These are phyloP conservation scores for Melanostoma scalare DNA, from an alignment of 2,888 invertebrate genomes.

Conservation along the genomic window DNA sequence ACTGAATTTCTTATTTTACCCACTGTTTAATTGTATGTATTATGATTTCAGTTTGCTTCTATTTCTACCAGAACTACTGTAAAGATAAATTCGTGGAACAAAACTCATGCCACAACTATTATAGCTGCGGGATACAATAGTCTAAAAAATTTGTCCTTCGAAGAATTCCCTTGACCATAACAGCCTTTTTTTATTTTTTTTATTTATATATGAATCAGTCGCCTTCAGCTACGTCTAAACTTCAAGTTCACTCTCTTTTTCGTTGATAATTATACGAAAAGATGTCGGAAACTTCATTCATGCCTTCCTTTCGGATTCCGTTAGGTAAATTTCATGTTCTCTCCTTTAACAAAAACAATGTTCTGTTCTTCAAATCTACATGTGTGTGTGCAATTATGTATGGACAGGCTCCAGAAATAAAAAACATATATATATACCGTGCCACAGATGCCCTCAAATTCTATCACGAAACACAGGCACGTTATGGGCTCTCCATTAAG, in stretches of 20 bases:
- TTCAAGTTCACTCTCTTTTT: conserved; percentile 14
- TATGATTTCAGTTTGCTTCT: too few species aligned
- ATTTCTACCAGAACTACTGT: too few species aligned
- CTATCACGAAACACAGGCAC: conserved; percentile 50
- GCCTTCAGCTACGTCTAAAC: conserved; percentile 45
- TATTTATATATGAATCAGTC: conserved; percentile 11
- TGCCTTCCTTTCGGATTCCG: conserved; percentile 39
- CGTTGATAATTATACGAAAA: conserved; percentile 16
- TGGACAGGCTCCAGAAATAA: conserved; percentile 27
- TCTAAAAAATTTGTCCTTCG: neutral
- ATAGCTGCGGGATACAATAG: too few species aligned
- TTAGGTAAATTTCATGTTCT: conserved; percentile 46
- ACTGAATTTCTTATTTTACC: too few species aligned
- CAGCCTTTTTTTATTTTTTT: too few species aligned
- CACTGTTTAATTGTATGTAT: too few species aligned
- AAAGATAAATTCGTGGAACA: too few species aligned
- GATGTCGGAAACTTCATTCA: conserved; percentile 62
- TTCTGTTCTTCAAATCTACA: conserved; percentile 44
- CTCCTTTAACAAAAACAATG: conserved; percentile 3
- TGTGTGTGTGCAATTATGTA: conserved; percentile 51
- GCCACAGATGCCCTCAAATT: conserved; percentile 59
- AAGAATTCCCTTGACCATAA: neutral
- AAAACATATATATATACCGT: neutral
- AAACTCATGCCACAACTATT: too few species aligned
- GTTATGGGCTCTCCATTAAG: conserved; percentile 27